Evolutionary conservation across 2,113 vertebrate genomes (phyloP).

Genomic region (Rhombomys opimus): DNA sequence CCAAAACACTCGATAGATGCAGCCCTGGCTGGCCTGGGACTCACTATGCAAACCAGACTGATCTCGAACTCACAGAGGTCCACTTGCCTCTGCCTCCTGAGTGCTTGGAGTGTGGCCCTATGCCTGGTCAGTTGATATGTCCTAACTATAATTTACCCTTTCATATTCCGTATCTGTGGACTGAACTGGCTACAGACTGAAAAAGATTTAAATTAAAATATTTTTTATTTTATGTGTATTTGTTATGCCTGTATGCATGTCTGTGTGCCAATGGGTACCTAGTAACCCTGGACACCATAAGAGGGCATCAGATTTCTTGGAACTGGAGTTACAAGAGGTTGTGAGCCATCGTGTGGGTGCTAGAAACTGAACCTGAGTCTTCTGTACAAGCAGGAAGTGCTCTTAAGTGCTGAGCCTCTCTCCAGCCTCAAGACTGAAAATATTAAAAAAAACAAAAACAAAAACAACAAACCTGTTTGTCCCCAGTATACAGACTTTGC

Average conservation of each 20-base stretch:
- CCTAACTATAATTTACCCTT: neutral
- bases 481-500: neutral
- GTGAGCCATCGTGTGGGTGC: neutral
- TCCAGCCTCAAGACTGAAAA: neutral
- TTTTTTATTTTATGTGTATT: neutral
- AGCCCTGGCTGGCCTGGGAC: neutral
- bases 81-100: neutral
- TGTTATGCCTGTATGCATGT: neutral
- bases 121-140: neutral
- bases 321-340: neutral
- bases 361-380: neutral
- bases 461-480: too few species aligned
- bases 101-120: neutral
- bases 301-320: neutral
- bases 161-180: neutral
- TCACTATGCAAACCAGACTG: neutral
- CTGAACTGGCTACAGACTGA: neutral
- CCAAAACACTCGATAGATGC: neutral
- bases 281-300: neutral
- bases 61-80: neutral
- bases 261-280: neutral
- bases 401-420: neutral
- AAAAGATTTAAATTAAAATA: neutral
- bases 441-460: neutral
- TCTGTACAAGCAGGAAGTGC: neutral